A percentile compares a stretch with the other conserved stretches of the same genome.
These are phyloP conservation scores for Pentalonia nigronervosa DNA, from an alignment of 1,140 invertebrate species.

Conservation along the genomic window DNA sequence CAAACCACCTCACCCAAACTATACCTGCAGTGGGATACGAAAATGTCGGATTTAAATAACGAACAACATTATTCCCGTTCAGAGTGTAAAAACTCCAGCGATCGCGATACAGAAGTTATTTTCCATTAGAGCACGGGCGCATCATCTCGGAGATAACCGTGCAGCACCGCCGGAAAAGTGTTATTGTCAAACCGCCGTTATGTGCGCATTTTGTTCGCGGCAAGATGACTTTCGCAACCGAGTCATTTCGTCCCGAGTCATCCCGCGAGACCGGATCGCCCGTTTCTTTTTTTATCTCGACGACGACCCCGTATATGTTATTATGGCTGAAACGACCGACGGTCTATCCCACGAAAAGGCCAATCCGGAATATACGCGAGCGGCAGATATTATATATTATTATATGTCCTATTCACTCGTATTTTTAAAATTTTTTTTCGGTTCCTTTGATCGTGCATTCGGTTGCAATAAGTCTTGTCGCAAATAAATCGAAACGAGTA, in stretches of 20 bases:
- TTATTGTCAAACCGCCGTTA: constrained; percentile 10
- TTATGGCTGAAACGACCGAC: neutral
- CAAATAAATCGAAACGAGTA: neutral
- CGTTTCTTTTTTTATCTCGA: neutral
- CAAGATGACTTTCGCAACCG: neutral
- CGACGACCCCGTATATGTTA: neutral
- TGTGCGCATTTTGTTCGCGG: neutral
- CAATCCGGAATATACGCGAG: neutral
- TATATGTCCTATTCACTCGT: too few relatives aligned
- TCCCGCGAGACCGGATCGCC: neutral
- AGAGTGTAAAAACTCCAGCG: neutral
- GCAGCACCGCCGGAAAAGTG: neutral
- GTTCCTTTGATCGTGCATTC: neutral
- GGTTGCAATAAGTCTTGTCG: neutral
- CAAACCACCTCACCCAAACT: neutral
- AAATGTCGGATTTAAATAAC: neutral
- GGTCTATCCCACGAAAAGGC: neutral
- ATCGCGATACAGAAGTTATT: neutral
- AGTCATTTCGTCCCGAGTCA: neutral
- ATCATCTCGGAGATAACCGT: neutral
- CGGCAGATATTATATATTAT: neutral
- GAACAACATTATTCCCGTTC: neutral
- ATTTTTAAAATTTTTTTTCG: neutral
- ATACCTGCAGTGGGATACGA: neutral
- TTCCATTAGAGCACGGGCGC: neutral